Percentiles rank a stretch among this genome's conserved stretches.
phyloP scores from a whole-genome alignment of 2,113 vertebrate genomes.

The Chaenogobius annularis region DNA sequence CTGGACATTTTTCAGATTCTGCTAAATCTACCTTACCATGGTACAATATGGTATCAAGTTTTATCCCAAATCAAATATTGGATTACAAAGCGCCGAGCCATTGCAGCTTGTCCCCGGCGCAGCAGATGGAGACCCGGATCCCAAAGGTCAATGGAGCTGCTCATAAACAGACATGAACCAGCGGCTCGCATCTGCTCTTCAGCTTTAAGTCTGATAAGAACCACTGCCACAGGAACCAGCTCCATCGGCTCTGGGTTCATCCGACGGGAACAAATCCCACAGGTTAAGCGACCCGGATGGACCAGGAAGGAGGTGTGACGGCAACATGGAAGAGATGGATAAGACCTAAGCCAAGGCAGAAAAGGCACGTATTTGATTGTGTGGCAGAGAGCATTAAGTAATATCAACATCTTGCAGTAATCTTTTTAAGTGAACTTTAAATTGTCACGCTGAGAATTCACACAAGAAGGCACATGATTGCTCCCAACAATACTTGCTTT shows the following conservation, averaged over 20 bases:
- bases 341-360: background rate
- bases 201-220: conserved; percentile 56
- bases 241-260: conserved; percentile 59
- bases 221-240: conserved; percentile 56
- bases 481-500: background rate
- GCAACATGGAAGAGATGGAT: background rate
- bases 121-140: conserved; percentile 47
- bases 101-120: conserved; percentile 36
- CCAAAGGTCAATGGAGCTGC: conserved; percentile 47
- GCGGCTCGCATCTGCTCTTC: conserved; percentile 50
- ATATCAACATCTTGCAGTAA: background rate
- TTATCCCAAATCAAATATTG: conserved; percentile 33
- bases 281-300: conserved; percentile 35
- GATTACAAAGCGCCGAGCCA: conserved; percentile 23
- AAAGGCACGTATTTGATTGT: background rate
- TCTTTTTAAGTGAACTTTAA: background rate
- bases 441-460: background rate
- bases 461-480: background rate
- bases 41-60: conserved; percentile 26
- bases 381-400: background rate
- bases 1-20: background rate
- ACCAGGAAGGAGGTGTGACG: conserved; percentile 14
- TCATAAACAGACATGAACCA: conserved; percentile 64
- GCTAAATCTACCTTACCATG: background rate
- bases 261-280: conserved; percentile 62